Percentiles rank a stretch among this genome's conserved stretches.
Evolutionary conservation across 2,797 vertebrate genomes (phyloP).

Genomic region (Hippopotamyrus pictus): DNA sequence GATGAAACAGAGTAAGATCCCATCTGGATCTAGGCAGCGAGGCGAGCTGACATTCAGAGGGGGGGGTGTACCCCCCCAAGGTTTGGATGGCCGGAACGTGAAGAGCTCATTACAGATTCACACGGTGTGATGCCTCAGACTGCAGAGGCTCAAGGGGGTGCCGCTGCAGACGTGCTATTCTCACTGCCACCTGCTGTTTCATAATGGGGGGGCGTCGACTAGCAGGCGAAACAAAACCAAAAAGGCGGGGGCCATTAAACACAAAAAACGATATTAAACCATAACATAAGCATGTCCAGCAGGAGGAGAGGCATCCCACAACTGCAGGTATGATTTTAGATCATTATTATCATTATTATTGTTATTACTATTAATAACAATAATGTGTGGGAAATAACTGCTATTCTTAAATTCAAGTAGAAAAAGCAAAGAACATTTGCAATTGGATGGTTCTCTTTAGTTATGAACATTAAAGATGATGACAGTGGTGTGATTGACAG

Average conservation of each 20-base stretch:
- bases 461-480: not conserved
- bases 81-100: constrained; percentile 43
- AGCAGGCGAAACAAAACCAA: constrained; percentile 30
- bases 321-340: not conserved
- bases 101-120: constrained; percentile 72
- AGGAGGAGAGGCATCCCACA: not conserved
- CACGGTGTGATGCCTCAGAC: constrained; percentile 64
- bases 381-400: not conserved
- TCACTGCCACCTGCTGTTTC: constrained; percentile 94
- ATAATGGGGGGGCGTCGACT: not conserved
- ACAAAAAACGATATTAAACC: constrained; percentile 36
- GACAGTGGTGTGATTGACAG: not conserved
- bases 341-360: not conserved
- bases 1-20: not conserved
- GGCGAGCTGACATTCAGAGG: not conserved
- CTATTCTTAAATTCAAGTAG: not conserved
- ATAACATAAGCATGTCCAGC: not conserved
- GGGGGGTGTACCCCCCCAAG: constrained; percentile 16
- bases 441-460: not conserved
- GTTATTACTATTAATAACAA: not conserved
- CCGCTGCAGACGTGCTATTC: constrained; percentile 71
- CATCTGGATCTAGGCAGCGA: not conserved
- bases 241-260: constrained; percentile 50
- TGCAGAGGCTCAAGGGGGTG: constrained; percentile 43
- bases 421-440: not conserved